Percentiles rank a stretch among this genome's conserved stretches.
Conservation (phyloP, 2,888 invertebrate species). For the Leptothorax acervorum region DNA sequence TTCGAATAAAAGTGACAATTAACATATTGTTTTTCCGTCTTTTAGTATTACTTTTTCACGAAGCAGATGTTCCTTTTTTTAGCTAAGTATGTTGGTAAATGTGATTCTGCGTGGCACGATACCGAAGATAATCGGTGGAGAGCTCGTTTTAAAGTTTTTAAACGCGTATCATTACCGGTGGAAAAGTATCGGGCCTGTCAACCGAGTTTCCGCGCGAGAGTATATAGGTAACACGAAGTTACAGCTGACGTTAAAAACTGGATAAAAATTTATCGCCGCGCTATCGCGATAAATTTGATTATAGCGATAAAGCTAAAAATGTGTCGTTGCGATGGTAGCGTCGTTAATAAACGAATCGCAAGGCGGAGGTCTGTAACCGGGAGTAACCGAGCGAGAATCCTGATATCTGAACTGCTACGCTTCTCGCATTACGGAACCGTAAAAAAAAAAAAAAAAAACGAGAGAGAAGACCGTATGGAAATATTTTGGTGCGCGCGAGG, state of each 20-base stretch:
- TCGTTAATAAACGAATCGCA: slow-evolving; percentile 23
- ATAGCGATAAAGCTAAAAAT: slow-evolving; percentile 25
- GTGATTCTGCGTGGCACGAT: background rate
- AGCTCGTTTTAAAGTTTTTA: background rate
- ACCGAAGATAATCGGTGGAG: background rate
- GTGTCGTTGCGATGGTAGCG: background rate
- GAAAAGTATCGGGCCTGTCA: background rate
- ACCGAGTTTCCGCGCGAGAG: background rate
- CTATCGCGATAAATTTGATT: slow-evolving; percentile 30
- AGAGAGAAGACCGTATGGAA: background rate
- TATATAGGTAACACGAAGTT: background rate
- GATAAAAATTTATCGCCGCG: slow-evolving; percentile 28
- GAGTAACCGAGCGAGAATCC: slow-evolving; percentile 1
- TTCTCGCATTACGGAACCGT: slow-evolving; percentile 19
- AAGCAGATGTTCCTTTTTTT: background rate
- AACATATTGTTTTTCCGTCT: too few species aligned
- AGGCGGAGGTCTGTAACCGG: background rate
- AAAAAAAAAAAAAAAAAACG: background rate
- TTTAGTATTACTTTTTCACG: background rate
- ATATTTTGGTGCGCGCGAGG: slow-evolving; percentile 37
- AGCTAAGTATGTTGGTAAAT: background rate
- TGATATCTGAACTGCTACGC: background rate
- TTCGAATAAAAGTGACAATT: background rate
- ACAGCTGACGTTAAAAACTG: slow-evolving; percentile 9
- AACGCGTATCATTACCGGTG: background rate